These are phyloP conservation scores for Tachysurus fulvidraco DNA, from an alignment of 2,113 vertebrate species.

Conservation along the genomic window DNA sequence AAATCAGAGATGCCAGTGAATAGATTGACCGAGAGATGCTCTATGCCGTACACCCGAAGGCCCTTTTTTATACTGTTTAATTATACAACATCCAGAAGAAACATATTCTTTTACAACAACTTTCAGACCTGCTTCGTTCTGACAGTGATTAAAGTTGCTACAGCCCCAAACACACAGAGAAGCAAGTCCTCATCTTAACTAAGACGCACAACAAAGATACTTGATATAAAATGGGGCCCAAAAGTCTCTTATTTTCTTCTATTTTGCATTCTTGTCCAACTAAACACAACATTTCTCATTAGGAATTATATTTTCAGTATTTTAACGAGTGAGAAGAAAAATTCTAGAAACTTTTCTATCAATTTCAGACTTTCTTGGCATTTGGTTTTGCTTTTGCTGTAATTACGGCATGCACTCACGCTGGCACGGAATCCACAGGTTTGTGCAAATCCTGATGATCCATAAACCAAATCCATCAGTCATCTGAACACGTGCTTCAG, in stretches of 20 bases:
- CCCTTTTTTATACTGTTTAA: neutral
- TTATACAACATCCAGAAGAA: neutral
- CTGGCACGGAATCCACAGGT: neutral
- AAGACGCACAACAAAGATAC: neutral
- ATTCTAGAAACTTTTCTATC: neutral
- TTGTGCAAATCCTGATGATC: neutral
- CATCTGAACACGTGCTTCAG: neutral
- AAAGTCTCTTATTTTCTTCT: neutral
- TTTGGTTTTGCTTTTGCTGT: neutral
- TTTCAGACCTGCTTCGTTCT: neutral
- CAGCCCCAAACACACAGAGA: neutral
- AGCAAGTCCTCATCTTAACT: neutral
- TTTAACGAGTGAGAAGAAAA: neutral
- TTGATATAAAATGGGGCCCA: neutral
- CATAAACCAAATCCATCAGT: neutral
- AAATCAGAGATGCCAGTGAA: neutral
- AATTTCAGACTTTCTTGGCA: neutral
- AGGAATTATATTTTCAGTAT: neutral
- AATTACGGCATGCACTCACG: neutral
- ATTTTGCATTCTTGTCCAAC: neutral
- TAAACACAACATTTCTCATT: neutral
- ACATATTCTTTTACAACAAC: neutral
- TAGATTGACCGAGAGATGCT: neutral
- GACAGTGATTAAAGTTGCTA: neutral
- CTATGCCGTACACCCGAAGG: neutral